phyloP scores from a whole-genome alignment of 2,797 vertebrate genomes.

The Nyctalus aviator region DNA sequence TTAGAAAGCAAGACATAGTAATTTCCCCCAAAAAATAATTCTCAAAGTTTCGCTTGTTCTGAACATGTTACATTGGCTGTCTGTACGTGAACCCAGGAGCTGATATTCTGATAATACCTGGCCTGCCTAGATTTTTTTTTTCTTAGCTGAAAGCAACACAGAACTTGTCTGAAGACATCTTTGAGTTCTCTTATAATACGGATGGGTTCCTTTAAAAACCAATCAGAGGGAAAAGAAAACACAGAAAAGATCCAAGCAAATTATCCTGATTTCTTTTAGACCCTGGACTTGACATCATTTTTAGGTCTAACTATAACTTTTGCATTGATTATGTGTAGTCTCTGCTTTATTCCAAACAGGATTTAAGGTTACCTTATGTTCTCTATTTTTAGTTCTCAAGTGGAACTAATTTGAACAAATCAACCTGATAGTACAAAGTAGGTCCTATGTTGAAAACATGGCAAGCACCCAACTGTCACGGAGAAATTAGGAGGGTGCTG shows the following conservation, averaged over 20 bases:
- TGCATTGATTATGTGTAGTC: constrained; percentile 6
- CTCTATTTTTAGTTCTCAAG: constrained; percentile 53
- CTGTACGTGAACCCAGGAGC: constrained; percentile 30
- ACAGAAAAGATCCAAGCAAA: constrained; percentile 38
- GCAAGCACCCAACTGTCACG: constrained; percentile 35
- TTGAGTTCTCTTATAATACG: not conserved
- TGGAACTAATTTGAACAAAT: constrained; percentile 68
- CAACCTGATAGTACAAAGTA: constrained; percentile 27
- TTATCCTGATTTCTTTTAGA: constrained; percentile 34
- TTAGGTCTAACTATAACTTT: constrained; percentile 38
- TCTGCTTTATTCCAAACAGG: constrained; percentile 55
- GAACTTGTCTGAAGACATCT: constrained; percentile 48
- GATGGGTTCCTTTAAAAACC: constrained; percentile 53
- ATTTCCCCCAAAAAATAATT: constrained; percentile 38
- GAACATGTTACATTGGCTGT: constrained; percentile 2
- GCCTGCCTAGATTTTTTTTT: not conserved
- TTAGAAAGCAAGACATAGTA: not conserved
- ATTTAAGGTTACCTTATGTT: constrained; percentile 18
- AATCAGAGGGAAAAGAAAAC: constrained; percentile 32
- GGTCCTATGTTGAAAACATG: constrained; percentile 47
- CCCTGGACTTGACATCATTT: constrained; percentile 26
- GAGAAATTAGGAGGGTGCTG: constrained; percentile 21
- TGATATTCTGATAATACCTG: constrained; percentile 31
- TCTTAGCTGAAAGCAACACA: constrained; percentile 38
- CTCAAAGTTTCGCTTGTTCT: constrained; percentile 8